Base-by-base conservation (phyloP, 1,140 invertebrate species). In the Brachionus paranguensis region DNA sequence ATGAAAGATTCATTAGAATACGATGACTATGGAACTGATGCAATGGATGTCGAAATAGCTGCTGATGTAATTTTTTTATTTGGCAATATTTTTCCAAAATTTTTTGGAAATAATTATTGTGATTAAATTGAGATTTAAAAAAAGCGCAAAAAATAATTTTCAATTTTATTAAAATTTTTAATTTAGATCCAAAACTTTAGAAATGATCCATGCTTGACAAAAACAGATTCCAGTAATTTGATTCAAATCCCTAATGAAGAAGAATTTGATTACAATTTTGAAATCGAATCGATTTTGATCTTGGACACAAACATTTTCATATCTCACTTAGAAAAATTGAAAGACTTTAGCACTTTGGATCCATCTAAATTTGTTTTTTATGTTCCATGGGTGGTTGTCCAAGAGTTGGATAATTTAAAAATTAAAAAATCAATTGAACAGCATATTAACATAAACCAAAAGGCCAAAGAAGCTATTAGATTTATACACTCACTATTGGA, bases 41-140 rank as follows among this genome's bases (percentile, higher is more conserved):
- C 76, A 41, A 81, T 81, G 78, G 78, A 81, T 5, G 6, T 81
- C 27, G 78, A 81, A 64, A 47, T 81, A 47, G 78, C 64, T 14
- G 14, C 55, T 20, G 43, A 81, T 68, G 78, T 81, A 81, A 33
- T 4, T 37, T 24, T 45, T 14, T 24, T 72, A 45, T 12, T 24
- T 20, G 5, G 2, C n/a, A 72, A 27, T 41, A 24, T 43, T 72
- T 72, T n/a, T n/a, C 33, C 17, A 37, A 0, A 0, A 7, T 37
- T 1, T 37, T 37, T 37, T 37, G 33, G 33, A 6, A 37, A 37
- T 6, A 37, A 37, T 37, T 37, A 1, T 2, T 37, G 4, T 6
- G 6, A 37, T 37, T 7, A 37, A 37, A 37, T 7, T 7, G 5
- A 37, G 33, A 0, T 37, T 6, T 0, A 37, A 37, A 37, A 37